Conservation (phyloP, 2,797 vertebrate species). For the Botia almorhae region DNA sequence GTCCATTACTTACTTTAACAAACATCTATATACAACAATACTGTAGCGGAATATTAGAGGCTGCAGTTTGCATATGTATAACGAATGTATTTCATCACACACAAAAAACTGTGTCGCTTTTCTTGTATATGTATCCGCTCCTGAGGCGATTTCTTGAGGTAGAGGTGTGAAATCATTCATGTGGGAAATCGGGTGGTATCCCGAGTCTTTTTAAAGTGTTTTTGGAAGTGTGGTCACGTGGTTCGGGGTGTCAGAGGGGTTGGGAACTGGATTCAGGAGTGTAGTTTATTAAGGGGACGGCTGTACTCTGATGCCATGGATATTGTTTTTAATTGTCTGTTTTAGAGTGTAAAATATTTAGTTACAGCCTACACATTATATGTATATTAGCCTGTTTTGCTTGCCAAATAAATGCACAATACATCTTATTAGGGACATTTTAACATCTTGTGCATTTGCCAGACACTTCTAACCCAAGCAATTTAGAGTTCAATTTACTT, state of each 20-base stretch:
- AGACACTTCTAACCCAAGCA: too few relatives aligned
- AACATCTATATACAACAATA: background rate
- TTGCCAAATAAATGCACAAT: too few relatives aligned
- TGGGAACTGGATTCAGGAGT: slow-evolving; percentile 65
- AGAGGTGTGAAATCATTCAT: slow-evolving; percentile 66
- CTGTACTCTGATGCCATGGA: background rate
- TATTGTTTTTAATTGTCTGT: background rate
- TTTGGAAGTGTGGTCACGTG: slow-evolving; percentile 76
- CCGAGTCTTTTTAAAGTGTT: slow-evolving; percentile 69
- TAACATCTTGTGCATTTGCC: too few relatives aligned
- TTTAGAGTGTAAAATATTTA: background rate
- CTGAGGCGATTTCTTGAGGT: slow-evolving; percentile 16
- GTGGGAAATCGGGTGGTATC: slow-evolving; percentile 64
- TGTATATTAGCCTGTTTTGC: background rate
- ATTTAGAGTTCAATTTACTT: too few relatives aligned
- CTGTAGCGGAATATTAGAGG: slow-evolving; percentile 4
- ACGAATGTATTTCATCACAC: slow-evolving; percentile 8
- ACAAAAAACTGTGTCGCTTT: slow-evolving; percentile 8
- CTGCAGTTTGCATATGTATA: slow-evolving; percentile 1
- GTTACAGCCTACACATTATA: background rate
- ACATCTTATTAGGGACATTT: too few relatives aligned
- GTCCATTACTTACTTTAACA: background rate
- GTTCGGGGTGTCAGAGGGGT: slow-evolving; percentile 59
- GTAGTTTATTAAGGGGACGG: background rate
- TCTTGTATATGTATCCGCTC: slow-evolving; percentile 8